Evolutionary conservation across 2,113 vertebrate species (phyloP).

Genomic region (Callocephalon fimbriatum): DNA sequence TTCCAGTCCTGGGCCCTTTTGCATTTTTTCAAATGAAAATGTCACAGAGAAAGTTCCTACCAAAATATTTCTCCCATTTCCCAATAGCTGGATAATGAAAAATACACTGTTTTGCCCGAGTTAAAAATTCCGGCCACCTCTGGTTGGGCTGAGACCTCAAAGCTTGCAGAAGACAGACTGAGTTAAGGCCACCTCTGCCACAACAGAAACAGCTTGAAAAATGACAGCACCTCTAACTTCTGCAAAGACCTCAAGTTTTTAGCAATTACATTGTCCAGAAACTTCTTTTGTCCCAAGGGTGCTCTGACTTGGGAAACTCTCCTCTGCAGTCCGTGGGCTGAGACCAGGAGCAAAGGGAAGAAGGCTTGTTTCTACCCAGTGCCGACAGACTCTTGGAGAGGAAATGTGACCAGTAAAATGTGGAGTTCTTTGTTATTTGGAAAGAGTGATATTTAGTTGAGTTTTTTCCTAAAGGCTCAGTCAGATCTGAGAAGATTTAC

Average conservation of each 20-base stretch:
- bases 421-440: not conserved
- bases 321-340: not conserved
- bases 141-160: not conserved
- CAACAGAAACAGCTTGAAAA: not conserved
- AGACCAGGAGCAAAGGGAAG: not conserved
- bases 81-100: not conserved
- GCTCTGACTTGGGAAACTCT: not conserved
- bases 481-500: not conserved
- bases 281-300: not conserved
- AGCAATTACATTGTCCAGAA: not conserved
- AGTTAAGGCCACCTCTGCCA: not conserved
- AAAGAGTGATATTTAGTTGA: not conserved
- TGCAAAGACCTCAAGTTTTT: not conserved
- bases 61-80: not conserved
- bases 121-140: not conserved
- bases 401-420: not conserved
- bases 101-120: not conserved
- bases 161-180: not conserved
- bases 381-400: not conserved
- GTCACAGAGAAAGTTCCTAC: not conserved
- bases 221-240: not conserved
- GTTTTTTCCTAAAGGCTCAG: not conserved
- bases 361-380: not conserved
- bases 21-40: not conserved
- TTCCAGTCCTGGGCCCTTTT: not conserved